Evolutionary conservation across 2,797 vertebrate species (phyloP), one percentile per base, ranked within the genome.

Genomic region (Microctenopoma stevenorrisi): DNA sequence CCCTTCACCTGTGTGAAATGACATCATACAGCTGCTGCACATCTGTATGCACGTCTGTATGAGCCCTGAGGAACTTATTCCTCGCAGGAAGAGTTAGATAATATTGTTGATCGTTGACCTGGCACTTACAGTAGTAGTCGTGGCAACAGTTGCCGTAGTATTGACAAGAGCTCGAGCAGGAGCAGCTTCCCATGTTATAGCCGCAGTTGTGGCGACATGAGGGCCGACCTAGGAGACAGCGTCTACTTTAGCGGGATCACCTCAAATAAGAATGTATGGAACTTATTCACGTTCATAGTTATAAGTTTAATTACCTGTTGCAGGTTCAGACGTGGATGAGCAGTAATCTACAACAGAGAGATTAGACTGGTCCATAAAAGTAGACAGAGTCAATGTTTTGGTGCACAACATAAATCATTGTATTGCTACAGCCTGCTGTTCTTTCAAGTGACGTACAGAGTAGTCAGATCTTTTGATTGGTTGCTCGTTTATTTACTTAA

Each of bases 111-210:
- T 49, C n/a, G n/a, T n/a, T n/a, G n/a, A n/a, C 43, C 43, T 59
- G 49, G 46, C 38, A 82, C 84, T 83, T 68, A 86, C 83, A 22
- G 30, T 18, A 0, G 76, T 78, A 89, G 80, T 90, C 88, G 43
- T 28, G 0, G 50, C 89, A 92, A 70, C 88, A 90, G 79, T 65
- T 83, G 15, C 81, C 79, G 51, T 79, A 11, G 77, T 59, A 66
- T 55, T 30, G 12, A 73, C 89, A 92, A 37, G 56, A 69, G 59
- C 61, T 69, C 0, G 9, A 8, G 54, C 89, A 91, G 61, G 88
- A 91, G 72, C 89, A 90, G 71, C 53, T 80, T 66, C 85, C 81
- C 53, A 78, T 1, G 63, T 76, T 0, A 0, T 0, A 0, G 43
- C 74, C 76, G 15, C 81, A 88, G 64, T 77, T 82, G 56, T 74